A percentile compares a stretch with the other conserved stretches of the same genome.
Conservation (phyloP, 2,888 invertebrate genomes). For the Tenthredo distinguenda region DNA sequence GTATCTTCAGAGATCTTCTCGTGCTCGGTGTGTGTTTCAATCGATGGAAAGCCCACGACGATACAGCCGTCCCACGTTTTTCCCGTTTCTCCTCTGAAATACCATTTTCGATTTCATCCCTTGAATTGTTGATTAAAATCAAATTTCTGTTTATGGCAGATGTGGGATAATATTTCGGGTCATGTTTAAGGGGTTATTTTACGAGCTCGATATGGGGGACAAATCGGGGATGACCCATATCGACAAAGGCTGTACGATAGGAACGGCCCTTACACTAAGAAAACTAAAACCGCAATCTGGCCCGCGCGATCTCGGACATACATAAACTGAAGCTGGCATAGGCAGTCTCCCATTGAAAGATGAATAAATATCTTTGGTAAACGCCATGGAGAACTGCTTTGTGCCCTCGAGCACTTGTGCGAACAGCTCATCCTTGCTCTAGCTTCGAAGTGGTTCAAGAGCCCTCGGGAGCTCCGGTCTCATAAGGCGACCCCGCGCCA, state of each 20-base stretch:
- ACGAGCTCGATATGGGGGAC: not conserved
- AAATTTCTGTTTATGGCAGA: not conserved
- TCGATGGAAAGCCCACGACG: not conserved
- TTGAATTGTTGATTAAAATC: constrained; percentile 1
- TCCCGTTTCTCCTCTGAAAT: not conserved
- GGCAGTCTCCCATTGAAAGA: constrained; percentile 32
- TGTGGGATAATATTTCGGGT: not conserved
- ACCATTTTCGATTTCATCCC: not conserved
- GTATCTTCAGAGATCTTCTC: not conserved
- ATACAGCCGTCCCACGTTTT: not conserved
- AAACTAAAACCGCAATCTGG: constrained; percentile 18
- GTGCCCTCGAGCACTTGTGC: constrained; percentile 9
- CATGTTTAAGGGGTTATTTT: not conserved
- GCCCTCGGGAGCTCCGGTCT: constrained; percentile 41
- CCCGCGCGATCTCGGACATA: not conserved
- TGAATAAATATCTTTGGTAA: constrained; percentile 44
- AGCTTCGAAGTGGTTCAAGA: constrained; percentile 47
- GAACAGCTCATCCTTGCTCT: constrained; percentile 46
- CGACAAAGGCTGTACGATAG: not conserved
- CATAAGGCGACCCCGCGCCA: constrained; percentile 35
- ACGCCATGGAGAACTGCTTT: constrained; percentile 37
- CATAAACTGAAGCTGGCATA: constrained; percentile 1
- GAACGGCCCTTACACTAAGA: not conserved
- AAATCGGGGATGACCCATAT: not conserved
- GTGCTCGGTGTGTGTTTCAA: not conserved